Evolutionary conservation across 2,797 vertebrate genomes (phyloP).

Genomic region (Synaphobranchus kaupii): DNA sequence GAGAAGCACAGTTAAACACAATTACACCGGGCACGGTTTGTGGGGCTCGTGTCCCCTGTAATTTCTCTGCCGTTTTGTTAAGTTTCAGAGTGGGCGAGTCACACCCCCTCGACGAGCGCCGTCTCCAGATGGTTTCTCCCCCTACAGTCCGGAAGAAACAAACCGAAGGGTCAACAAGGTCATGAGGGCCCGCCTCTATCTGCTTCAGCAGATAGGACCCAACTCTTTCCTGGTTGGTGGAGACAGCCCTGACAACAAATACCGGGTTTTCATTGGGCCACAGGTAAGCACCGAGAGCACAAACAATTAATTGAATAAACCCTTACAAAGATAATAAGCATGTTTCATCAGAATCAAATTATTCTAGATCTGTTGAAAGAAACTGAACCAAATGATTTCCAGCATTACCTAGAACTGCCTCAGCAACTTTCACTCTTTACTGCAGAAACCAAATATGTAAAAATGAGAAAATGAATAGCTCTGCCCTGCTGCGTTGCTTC

Average conservation of each 20-base stretch:
- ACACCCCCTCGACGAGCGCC: slow-evolving; percentile 87
- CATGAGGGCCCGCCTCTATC: slow-evolving; percentile 84
- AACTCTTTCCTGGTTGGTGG: slow-evolving; percentile 89
- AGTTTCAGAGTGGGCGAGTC: slow-evolving; percentile 86
- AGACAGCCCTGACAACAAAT: slow-evolving; percentile 89
- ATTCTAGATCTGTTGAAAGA: neutral
- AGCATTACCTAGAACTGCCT: neutral
- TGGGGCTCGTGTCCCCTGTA: neutral
- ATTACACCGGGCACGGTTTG: neutral
- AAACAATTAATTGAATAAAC: neutral
- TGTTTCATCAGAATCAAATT: neutral
- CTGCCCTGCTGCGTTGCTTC: neutral
- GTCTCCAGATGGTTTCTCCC: slow-evolving; percentile 87
- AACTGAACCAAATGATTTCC: neutral
- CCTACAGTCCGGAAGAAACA: slow-evolving; percentile 86
- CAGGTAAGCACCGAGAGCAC: slow-evolving; percentile 69
- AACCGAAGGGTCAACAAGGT: slow-evolving; percentile 87
- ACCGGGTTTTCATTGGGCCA: slow-evolving; percentile 87
- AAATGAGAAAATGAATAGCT: neutral
- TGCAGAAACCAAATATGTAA: neutral
- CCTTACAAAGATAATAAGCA: neutral
- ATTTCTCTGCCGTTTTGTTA: slow-evolving; percentile 10
- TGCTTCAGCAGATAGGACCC: slow-evolving; percentile 87
- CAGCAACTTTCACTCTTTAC: neutral
- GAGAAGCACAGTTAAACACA: neutral